phyloP scores from a whole-genome alignment of 2,113 vertebrate genomes.

The Ivindomyrus marchei region DNA sequence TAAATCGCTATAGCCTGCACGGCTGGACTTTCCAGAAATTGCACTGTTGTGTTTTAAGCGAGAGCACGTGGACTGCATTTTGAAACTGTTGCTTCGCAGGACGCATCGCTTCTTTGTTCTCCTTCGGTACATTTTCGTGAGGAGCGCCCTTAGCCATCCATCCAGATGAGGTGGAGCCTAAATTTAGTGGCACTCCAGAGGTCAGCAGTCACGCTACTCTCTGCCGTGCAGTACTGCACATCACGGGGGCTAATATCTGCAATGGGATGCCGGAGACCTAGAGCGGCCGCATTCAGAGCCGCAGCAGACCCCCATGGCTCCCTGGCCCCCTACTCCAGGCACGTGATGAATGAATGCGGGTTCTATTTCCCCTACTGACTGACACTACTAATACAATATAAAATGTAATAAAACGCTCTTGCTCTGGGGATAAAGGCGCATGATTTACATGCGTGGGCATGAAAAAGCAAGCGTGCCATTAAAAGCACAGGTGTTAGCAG shows the following conservation, averaged over 20 bases:
- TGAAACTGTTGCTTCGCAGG: not conserved
- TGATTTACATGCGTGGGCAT: constrained; percentile 58
- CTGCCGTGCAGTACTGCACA: constrained; percentile 53
- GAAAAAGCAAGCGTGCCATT: constrained; percentile 64
- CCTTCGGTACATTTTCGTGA: not conserved
- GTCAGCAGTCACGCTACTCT: constrained; percentile 48
- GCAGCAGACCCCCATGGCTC: constrained; percentile 30
- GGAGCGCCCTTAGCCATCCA: not conserved
- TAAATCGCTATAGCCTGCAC: not conserved
- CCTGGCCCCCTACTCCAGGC: not conserved
- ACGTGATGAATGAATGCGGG: constrained; percentile 47
- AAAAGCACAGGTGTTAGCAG: constrained; percentile 60
- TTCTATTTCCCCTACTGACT: constrained; percentile 34
- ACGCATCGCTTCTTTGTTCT: not conserved
- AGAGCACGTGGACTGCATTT: not conserved
- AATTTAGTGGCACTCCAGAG: constrained; percentile 45
- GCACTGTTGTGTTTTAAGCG: not conserved
- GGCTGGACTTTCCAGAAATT: not conserved
- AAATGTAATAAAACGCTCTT: constrained; percentile 59
- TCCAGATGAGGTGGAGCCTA: constrained; percentile 31
- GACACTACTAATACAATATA: constrained; percentile 65
- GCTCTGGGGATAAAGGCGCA: constrained; percentile 25
- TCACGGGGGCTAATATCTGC: constrained; percentile 42
- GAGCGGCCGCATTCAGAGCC: constrained; percentile 38
- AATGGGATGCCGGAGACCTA: constrained; percentile 58